Percentiles rank a stretch among this genome's conserved stretches.
Conservation (phyloP, 2,113 vertebrate genomes). For the Grammomys surdaster region DNA sequence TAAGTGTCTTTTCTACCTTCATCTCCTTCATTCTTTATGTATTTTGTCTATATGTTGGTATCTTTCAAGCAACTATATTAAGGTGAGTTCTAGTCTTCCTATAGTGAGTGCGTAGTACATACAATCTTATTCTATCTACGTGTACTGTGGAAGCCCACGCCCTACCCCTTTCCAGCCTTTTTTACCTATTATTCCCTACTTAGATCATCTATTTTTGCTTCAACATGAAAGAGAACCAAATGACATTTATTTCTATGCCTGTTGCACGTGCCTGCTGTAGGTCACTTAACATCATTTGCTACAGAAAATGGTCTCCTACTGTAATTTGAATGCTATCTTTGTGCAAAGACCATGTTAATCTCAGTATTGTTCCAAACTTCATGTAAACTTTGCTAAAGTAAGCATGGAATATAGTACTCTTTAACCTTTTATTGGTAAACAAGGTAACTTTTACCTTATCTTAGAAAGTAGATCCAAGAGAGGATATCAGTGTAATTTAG, state of each 20-base stretch:
- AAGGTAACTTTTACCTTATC: not conserved
- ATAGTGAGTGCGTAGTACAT: not conserved
- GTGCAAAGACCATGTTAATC: not conserved
- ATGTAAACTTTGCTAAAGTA: not conserved
- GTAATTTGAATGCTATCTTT: not conserved
- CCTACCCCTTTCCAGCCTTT: not conserved
- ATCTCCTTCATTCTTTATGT: not conserved
- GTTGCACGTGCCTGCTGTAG: too few species aligned
- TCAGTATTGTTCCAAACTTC: not conserved
- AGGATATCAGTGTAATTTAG: not conserved
- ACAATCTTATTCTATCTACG: not conserved
- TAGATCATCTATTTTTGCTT: not conserved
- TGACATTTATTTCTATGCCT: not conserved
- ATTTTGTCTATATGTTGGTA: not conserved
- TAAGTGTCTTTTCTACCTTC: too few species aligned
- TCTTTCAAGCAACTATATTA: not conserved
- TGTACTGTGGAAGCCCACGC: not conserved
- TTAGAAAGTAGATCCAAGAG: not conserved
- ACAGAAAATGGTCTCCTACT: not conserved
- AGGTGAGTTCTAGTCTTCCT: not conserved
- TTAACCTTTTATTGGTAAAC: not conserved
- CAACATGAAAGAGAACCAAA: not conserved
- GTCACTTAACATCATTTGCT: not conserved
- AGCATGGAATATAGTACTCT: not conserved
- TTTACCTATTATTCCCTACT: not conserved